Percentiles rank a stretch among this genome's conserved stretches.
phyloP scores from a whole-genome alignment of 2,888 invertebrate genomes.

The Epinotia demarniana region DNA sequence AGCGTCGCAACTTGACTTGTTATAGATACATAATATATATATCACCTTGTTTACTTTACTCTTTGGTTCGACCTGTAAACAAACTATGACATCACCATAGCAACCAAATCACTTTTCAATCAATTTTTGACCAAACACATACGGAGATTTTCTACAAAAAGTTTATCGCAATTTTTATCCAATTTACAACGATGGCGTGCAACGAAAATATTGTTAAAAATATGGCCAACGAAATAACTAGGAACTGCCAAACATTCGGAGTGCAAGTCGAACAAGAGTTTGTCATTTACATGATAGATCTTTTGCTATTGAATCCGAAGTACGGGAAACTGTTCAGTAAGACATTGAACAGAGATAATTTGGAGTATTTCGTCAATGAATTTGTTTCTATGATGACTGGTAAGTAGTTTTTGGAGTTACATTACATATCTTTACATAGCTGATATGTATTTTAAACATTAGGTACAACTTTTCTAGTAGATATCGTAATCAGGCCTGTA shows the following conservation, averaged over 20 bases:
- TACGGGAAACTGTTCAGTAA: slow-evolving; percentile 81
- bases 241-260: slow-evolving; percentile 77
- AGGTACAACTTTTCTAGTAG: too few relatives aligned
- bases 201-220: slow-evolving; percentile 83
- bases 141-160: slow-evolving; percentile 2
- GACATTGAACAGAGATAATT: slow-evolving; percentile 75
- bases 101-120: slow-evolving; percentile 24
- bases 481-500: too few relatives aligned
- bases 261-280: slow-evolving; percentile 78
- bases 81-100: slow-evolving; percentile 16
- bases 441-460: too few relatives aligned
- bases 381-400: slow-evolving; percentile 77
- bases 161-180: slow-evolving; percentile 22
- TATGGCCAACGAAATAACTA: slow-evolving; percentile 84
- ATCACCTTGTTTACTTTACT: neutral
- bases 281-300: slow-evolving; percentile 79
- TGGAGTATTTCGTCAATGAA: slow-evolving; percentile 82
- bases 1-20: too few relatives aligned
- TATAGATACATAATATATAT: too few relatives aligned
- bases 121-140: neutral
- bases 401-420: slow-evolving; percentile 56
- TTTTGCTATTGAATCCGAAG: slow-evolving; percentile 83
- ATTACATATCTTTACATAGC: too few relatives aligned
- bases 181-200: slow-evolving; percentile 65
- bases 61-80: neutral